Percentiles rank a stretch among this genome's conserved stretches.
phyloP scores from a whole-genome alignment of 2,888 invertebrate species.

The Drosophila emarginata region DNA sequence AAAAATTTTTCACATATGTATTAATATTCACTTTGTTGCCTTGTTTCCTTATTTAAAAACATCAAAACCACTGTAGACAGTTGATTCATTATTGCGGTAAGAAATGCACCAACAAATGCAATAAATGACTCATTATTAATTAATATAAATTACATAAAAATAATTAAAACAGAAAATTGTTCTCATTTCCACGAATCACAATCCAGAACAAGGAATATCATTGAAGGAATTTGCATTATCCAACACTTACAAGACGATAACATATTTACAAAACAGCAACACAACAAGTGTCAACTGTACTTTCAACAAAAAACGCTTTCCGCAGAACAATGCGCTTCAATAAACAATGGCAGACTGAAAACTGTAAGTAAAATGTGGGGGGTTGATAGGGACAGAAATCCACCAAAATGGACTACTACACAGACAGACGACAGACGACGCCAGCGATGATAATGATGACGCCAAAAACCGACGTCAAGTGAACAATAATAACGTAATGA shows the following conservation, averaged over 20 bases:
- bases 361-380: slow-evolving; percentile 20
- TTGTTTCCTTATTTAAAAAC: neutral
- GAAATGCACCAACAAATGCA: neutral
- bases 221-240: slow-evolving; percentile 6
- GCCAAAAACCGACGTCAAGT: slow-evolving; percentile 1
- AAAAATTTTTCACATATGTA: neutral
- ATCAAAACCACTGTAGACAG: neutral
- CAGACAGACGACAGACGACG: too few species aligned
- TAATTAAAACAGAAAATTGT: neutral
- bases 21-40: too few species aligned
- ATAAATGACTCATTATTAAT: neutral
- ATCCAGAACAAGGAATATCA: neutral
- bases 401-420: neutral
- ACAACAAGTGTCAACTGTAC: neutral
- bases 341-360: slow-evolving; percentile 37
- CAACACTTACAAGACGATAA: slow-evolving; percentile 23
- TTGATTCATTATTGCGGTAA: neutral
- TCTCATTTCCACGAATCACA: slow-evolving; percentile 9
- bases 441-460: neutral
- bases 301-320: slow-evolving; percentile 6
- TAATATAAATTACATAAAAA: neutral
- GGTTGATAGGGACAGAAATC: neutral
- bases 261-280: neutral
- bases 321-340: slow-evolving; percentile 20
- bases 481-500: neutral